phyloP scores from a whole-genome alignment of 2,797 vertebrate species.

The Gadopsis marmoratus region DNA sequence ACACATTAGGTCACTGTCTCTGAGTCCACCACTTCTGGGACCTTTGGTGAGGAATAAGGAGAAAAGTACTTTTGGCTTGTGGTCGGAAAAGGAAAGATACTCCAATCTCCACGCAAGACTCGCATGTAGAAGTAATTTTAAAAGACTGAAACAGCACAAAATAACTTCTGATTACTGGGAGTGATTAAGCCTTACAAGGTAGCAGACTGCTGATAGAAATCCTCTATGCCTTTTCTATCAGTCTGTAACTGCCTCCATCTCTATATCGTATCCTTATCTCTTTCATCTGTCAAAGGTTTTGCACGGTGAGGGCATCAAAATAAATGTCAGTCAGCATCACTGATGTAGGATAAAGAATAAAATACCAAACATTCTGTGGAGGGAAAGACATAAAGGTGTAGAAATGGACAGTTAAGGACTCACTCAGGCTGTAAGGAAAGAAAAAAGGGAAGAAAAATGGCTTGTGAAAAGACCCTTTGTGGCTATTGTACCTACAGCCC shows the following conservation, averaged over 20 bases:
- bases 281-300: conserved; percentile 49
- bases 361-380: conserved; percentile 30
- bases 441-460: not conserved
- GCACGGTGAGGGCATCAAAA: conserved; percentile 46
- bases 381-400: not conserved
- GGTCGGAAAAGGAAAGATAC: conserved; percentile 48
- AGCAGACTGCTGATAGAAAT: conserved; percentile 43
- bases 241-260: conserved; percentile 26
- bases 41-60: conserved; percentile 31
- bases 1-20: conserved; percentile 65
- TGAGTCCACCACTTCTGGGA: conserved; percentile 53
- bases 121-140: conserved; percentile 44
- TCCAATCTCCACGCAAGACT: conserved; percentile 44
- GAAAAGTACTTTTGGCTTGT: conserved; percentile 48
- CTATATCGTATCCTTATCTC: conserved; percentile 29
- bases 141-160: conserved; percentile 50
- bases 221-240: conserved; percentile 32
- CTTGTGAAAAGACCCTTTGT: not conserved
- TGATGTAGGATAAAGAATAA: conserved; percentile 48
- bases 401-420: conserved; percentile 7
- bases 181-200: conserved; percentile 53
- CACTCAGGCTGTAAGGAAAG: not conserved
- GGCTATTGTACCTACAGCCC: conserved; percentile 8
- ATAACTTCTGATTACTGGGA: conserved; percentile 52
- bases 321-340: conserved; percentile 32